A percentile compares a stretch with the other conserved stretches of the same genome.
These are phyloP conservation scores for Mola mola DNA, from an alignment of 2,113 vertebrate genomes.

Conservation along the genomic window DNA sequence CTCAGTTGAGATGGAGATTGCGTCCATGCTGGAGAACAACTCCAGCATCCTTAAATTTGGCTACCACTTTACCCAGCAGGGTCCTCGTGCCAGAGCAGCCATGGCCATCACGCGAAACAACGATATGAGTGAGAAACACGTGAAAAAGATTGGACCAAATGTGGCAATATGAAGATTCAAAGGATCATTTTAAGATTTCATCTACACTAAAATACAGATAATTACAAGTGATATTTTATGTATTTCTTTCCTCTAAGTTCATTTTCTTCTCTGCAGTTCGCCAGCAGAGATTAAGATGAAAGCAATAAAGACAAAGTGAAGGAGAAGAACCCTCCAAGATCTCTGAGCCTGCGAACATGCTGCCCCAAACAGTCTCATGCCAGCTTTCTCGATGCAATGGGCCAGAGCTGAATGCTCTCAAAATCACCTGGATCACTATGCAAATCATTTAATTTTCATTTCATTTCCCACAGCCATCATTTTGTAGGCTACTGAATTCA, in stretches of 20 bases:
- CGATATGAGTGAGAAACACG: constrained; percentile 92
- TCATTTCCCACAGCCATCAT: constrained; percentile 64
- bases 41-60: constrained; percentile 90
- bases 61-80: constrained; percentile 96
- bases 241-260: too few species aligned
- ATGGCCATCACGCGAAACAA: constrained; percentile 93
- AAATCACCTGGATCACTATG: too few species aligned
- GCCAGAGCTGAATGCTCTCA: too few species aligned
- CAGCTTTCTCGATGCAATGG: constrained; percentile 24
- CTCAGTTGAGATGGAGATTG: constrained; percentile 95
- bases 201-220: too few species aligned
- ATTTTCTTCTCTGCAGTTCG: constrained; percentile 71
- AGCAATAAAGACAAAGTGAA: not conserved
- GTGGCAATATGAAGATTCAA: too few species aligned
- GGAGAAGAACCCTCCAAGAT: constrained; percentile 7
- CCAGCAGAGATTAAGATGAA: constrained; percentile 83
- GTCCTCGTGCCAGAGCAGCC: constrained; percentile 90
- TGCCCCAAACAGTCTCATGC: not conserved
- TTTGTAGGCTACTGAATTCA: constrained; percentile 66
- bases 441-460: too few species aligned
- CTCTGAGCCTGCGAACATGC: constrained; percentile 4
- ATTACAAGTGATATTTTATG: too few species aligned
- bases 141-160: too few species aligned
- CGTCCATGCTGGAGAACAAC: constrained; percentile 91
- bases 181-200: too few species aligned